Conservation (phyloP, 2,113 vertebrate species). For the Anthoscopus minutus region DNA sequence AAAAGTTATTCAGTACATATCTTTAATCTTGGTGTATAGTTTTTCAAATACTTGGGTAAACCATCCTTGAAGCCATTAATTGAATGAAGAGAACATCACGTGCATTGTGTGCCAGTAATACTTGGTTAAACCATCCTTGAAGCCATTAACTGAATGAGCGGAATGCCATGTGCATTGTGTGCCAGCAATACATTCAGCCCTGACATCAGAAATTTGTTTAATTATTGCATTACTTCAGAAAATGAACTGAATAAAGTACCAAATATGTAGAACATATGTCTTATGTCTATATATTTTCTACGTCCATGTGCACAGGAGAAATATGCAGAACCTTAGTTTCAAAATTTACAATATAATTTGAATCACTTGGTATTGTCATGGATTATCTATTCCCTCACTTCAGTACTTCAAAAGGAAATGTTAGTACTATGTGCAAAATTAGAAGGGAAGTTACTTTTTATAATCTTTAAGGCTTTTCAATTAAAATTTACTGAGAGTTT, state of each 20-base stretch:
- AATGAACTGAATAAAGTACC: background rate
- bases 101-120: background rate
- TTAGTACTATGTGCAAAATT: background rate
- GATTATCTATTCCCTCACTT: background rate
- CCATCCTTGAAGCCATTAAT: background rate
- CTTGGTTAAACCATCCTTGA: background rate
- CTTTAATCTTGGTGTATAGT: background rate
- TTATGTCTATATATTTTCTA: background rate
- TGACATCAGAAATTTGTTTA: background rate
- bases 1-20: background rate
- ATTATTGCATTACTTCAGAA: background rate
- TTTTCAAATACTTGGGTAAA: background rate
- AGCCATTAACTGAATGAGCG: background rate
- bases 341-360: background rate
- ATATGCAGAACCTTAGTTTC: background rate
- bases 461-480: background rate
- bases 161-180: background rate
- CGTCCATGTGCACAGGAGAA: background rate
- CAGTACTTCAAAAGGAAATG: background rate
- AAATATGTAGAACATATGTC: background rate
- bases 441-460: background rate
- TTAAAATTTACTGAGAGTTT: background rate
- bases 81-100: background rate
- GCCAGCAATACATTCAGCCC: background rate
- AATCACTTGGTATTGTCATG: rapidly evolving